A percentile compares a stretch with the other conserved stretches of the same genome.
These are phyloP conservation scores for Nemotelus nigrinus DNA, from an alignment of 2,888 invertebrate species.

Conservation along the genomic window DNA sequence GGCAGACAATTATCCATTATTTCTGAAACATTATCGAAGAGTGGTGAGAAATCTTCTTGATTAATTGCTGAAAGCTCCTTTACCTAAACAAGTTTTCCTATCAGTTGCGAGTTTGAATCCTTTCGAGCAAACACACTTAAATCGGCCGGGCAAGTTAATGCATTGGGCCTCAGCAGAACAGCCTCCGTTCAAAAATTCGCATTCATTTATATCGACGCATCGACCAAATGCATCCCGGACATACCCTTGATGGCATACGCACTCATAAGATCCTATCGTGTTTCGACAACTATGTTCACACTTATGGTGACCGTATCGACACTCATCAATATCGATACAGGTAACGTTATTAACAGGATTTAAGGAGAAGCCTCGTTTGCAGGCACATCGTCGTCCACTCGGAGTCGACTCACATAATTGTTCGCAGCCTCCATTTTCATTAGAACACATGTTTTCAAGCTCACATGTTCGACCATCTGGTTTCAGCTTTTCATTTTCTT, in stretches of 20 bases:
- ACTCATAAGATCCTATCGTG: constrained; percentile 67
- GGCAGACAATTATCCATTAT: constrained; percentile 59
- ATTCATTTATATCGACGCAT: constrained; percentile 70
- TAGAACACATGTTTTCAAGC: constrained; percentile 64
- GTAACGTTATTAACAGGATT: constrained; percentile 61
- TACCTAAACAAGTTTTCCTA: constrained; percentile 53
- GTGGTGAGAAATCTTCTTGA: no score
- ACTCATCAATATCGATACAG: constrained; percentile 68
- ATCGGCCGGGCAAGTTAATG: constrained; percentile 66
- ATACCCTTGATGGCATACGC: constrained; percentile 72
- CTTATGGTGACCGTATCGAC: constrained; percentile 56
- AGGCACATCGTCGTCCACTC: constrained; percentile 58
- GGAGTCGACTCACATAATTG: constrained; percentile 61
- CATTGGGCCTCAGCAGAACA: constrained; percentile 61
- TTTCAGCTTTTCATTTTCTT: constrained; percentile 59
- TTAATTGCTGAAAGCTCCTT: not conserved
- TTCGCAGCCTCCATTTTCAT: constrained; percentile 69
- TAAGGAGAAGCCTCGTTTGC: constrained; percentile 64
- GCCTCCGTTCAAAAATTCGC: constrained; percentile 63
- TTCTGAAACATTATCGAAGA: constrained; percentile 48
- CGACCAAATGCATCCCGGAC: constrained; percentile 64
- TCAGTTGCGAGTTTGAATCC: constrained; percentile 61
- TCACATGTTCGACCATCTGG: constrained; percentile 60
- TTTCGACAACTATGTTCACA: constrained; percentile 68
- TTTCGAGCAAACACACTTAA: constrained; percentile 66